These are phyloP conservation scores for Zoanthus gigantus DNA, from an alignment of 92 coral and sea anemone species.

Conservation along the genomic window DNA sequence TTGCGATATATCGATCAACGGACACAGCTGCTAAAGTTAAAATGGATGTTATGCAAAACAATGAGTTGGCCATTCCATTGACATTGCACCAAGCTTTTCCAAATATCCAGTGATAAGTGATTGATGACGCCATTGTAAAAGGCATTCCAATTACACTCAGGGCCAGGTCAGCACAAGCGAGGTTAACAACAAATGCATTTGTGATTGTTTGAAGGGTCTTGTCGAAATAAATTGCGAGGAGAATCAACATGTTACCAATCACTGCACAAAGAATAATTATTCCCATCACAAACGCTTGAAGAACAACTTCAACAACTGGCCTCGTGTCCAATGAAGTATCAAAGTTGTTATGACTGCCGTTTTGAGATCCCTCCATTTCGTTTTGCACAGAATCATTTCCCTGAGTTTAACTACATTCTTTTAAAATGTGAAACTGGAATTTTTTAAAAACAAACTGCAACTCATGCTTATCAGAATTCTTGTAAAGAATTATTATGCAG, in stretches of 20 bases:
- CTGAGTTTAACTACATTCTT: neutral
- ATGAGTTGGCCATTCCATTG: constrained; percentile 84
- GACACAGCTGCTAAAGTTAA: constrained; percentile 89
- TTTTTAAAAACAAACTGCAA: neutral
- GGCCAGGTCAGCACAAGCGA: constrained; percentile 84
- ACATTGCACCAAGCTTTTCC: constrained; percentile 82
- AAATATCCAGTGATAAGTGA: constrained; percentile 86
- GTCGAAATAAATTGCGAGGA: constrained; percentile 79
- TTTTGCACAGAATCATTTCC: neutral
- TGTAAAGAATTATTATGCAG: neutral
- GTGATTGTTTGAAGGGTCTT: constrained; percentile 86
- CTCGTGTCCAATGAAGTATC: constrained; percentile 45
- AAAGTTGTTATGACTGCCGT: neutral
- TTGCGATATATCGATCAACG: constrained; percentile 88
- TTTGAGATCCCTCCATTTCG: constrained; percentile 21
- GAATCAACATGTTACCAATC: constrained; percentile 79
- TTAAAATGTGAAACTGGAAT: neutral
- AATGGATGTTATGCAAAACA: constrained; percentile 91
- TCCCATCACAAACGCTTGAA: constrained; percentile 81
- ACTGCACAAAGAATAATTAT: constrained; percentile 72
- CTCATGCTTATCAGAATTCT: constrained; percentile 19
- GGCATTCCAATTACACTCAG: constrained; percentile 89
- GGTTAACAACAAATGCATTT: constrained; percentile 86
- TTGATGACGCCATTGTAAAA: constrained; percentile 84
- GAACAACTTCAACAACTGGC: constrained; percentile 57